A percentile compares a stretch with the other conserved stretches of the same genome.
These are phyloP conservation scores for Aplidium turbinatum DNA, from an alignment of 23 tunicate species.

Conservation along the genomic window DNA sequence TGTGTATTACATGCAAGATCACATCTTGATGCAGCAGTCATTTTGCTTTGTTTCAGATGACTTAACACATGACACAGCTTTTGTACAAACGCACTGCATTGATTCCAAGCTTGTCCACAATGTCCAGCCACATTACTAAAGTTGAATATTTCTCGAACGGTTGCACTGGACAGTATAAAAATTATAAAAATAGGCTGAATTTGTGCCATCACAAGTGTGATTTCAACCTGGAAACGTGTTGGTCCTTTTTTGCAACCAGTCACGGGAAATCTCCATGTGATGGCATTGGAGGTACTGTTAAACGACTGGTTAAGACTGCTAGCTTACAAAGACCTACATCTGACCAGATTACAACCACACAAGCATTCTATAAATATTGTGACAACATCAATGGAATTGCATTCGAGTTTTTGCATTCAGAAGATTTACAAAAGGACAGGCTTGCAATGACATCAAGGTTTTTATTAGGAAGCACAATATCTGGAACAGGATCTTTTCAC, in stretches of 20 bases:
- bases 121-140: not conserved
- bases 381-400: not conserved
- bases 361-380: not conserved
- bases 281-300: slow-evolving; percentile 26
- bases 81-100: not conserved
- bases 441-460: not conserved
- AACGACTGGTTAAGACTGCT: slow-evolving; percentile 3
- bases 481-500: slow-evolving; percentile 9
- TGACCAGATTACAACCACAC: slow-evolving; percentile 14
- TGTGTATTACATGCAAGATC: not conserved
- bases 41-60: slow-evolving; percentile 16
- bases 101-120: not conserved
- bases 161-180: slow-evolving; percentile 48
- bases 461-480: not conserved
- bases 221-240: slow-evolving; percentile 20
- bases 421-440: not conserved
- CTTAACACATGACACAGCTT: slow-evolving; percentile 7
- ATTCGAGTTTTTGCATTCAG: not conserved
- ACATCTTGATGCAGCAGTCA: not conserved
- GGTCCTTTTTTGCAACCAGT: slow-evolving; percentile 51
- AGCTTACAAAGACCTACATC: slow-evolving; percentile 23
- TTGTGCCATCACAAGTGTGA: slow-evolving; percentile 32
- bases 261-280: slow-evolving; percentile 48
- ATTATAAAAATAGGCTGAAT: slow-evolving; percentile 27
- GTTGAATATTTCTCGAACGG: slow-evolving; percentile 45